Evolutionary conservation across 1,140 invertebrate species (phyloP), one percentile per base, ranked within the genome.

Genomic region (Zaprionus camerounensis): DNA sequence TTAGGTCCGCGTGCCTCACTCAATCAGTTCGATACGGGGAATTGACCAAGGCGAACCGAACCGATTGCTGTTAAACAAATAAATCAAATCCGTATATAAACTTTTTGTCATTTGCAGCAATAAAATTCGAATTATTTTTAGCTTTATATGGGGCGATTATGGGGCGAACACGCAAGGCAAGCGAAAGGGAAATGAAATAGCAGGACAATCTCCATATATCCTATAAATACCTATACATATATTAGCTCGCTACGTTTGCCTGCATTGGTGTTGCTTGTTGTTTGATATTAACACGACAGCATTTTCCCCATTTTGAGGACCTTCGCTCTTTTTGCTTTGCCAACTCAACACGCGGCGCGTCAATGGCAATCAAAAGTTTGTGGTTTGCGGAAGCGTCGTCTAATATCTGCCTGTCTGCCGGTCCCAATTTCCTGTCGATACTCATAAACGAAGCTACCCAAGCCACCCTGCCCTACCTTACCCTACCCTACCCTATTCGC

Each of bases 371-470:
- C 77, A 79, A 76, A 76, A 76, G 74, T 76, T 75, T 76, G 77
- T 76, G 77, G 77, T 61, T 79, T 79, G 61, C 34, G 34, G 56
- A 58, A 59, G 61, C 63, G 44, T 64, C 67, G 34, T 56, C 55
- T 76, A 76, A 65, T 76, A 68, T 71, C 61, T 68, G 77, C 28
- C 77, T 79, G 77, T 71, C 77, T 76, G 68, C 74, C 83, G 81
- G 70, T 88, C 72, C 83, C 83, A 87, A 88, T 87, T 88, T 83
- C 84, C 83, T 86, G 83, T 86, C 83, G 80, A 86, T 86, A 88
- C 77, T 67, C 82, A 64, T 72, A 56, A 83, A 80, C 53, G 70
- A 64, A 64, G 41, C 81, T 57, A 57, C 66, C 2, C 44, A 12
- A 22, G 46, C 6, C 9, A 22, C 46, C 46, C 46, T 51, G 3